Base-by-base conservation (phyloP, 2,888 invertebrate species). In the Drosophila picticornis region DNA sequence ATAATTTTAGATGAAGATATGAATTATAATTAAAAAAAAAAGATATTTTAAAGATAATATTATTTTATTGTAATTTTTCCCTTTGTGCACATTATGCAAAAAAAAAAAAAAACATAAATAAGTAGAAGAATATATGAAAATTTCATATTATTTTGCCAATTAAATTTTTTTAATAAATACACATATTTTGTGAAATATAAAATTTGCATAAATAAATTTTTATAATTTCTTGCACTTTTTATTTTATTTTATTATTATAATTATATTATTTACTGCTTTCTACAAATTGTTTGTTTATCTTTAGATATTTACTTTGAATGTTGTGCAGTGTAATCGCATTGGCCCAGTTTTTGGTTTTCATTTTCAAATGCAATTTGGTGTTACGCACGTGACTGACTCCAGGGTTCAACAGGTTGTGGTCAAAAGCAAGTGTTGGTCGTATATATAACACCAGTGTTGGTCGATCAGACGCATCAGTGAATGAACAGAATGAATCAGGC, bases 391-490 rank as follows among this genome's bases (percentile, higher is more conserved):
- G 89, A 57, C 74, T 77, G 72, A 65, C 67, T 56, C 67, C 59
- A 57, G 53, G 69, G 83, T 68, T 67, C 63, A 67, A 65, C 57
- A 77, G 79, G 59, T 88, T 71, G 72, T 66, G 90, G 88, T 83
- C 83, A 77, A 61, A 56, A 29, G 25, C 59, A 62, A 56, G 6
- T 63, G 61, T 67, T 62, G 55, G 55, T 61, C 60, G 57, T 79
- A 87, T 88, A 84, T 90, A 84, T 88, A 75, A 67, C 56, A 25
- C 43, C 60, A 40, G 2, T 27, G 50, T 36, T 31, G 19, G 4
- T 9, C 29, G 31, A 56, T 46, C 65, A 60, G 52, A 48, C 32
- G 32, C 43, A 64, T 61, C 65, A 83, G 80, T 65, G 31, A 52
- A 10, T 29, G 53, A 7, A 25, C 60, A 62, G 66, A 59, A 85